Percentiles rank a stretch among this genome's conserved stretches.
These are phyloP conservation scores for Eretmocerus hayati DNA, from an alignment of 2,888 invertebrate genomes.

Conservation along the genomic window DNA sequence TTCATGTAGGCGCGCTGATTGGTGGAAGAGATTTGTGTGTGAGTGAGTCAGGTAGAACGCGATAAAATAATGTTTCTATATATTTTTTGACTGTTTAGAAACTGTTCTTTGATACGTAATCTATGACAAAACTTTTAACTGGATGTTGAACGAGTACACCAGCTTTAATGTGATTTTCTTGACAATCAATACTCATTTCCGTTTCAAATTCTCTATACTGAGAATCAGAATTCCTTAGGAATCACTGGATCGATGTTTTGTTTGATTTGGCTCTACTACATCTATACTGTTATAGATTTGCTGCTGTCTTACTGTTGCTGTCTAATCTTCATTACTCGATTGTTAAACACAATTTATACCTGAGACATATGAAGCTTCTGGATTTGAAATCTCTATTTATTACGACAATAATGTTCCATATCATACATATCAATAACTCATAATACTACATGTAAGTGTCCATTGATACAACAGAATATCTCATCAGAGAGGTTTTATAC, in stretches of 20 bases:
- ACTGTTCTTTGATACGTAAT: constrained; percentile 21
- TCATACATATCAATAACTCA: no score
- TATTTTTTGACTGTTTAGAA: constrained; percentile 27
- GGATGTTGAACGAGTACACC: constrained; percentile 17
- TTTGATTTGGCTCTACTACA: constrained; percentile 17
- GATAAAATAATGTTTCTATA: constrained; percentile 26
- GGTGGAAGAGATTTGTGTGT: constrained; percentile 46
- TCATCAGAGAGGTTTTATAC: no score
- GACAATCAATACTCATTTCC: constrained; percentile 16
- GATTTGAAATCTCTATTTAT: no score
- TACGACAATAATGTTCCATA: no score
- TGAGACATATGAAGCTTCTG: no score
- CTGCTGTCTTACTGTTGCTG: constrained; percentile 18
- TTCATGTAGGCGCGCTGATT: constrained; percentile 46
- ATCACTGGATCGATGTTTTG: constrained; percentile 25
- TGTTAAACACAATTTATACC: no score
- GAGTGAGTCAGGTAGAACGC: constrained; percentile 45
- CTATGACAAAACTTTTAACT: constrained; percentile 17
- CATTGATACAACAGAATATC: no score
- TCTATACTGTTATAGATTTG: constrained; percentile 19
- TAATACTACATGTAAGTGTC: no score
- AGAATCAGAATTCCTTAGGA: constrained; percentile 27
- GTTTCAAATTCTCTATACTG: constrained; percentile 17
- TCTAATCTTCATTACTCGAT: no score
- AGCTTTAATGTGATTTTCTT: constrained; percentile 14